A percentile compares a stretch with the other conserved stretches of the same genome.
Evolutionary conservation across 2,888 invertebrate species (phyloP).

Genomic region (Heliconius erato): DNA sequence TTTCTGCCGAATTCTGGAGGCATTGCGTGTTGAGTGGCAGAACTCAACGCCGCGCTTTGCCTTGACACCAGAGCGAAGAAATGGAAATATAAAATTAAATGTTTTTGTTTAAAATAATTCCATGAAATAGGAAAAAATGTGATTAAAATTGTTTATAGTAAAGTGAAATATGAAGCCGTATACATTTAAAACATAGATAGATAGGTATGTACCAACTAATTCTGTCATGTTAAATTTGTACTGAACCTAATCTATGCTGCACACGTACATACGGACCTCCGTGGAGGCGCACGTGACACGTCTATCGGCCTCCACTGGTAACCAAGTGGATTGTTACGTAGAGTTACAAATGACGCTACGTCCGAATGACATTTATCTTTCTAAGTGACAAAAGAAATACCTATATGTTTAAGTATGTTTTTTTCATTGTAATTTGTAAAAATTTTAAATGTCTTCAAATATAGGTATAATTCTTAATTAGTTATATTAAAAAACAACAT

Average conservation of each 20-base stretch:
- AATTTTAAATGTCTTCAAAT: neutral
- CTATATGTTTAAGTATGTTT: neutral
- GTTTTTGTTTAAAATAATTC: neutral
- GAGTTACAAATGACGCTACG: neutral
- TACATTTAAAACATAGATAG: neutral
- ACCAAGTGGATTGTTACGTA: conserved; percentile 24
- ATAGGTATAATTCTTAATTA: neutral
- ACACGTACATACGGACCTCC: conserved; percentile 79
- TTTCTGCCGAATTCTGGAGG: too few species aligned
- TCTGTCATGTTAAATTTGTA: conserved; percentile 9
- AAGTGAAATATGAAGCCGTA: neutral
- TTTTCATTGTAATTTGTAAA: neutral
- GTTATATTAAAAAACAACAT: neutral
- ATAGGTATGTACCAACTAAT: neutral
- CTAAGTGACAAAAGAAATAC: neutral
- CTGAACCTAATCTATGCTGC: conserved; percentile 61
- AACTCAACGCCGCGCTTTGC: too few species aligned
- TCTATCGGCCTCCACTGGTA: conserved; percentile 55
- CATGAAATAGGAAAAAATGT: too few species aligned
- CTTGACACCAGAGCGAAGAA: too few species aligned
- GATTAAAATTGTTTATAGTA: neutral
- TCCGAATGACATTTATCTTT: neutral
- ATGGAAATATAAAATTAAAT: too few species aligned
- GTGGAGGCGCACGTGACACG: conserved; percentile 72
- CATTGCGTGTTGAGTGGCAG: too few species aligned